These are phyloP conservation scores for Paramormyrops kingsleyae DNA, from an alignment of 2,113 vertebrate genomes.

Conservation along the genomic window DNA sequence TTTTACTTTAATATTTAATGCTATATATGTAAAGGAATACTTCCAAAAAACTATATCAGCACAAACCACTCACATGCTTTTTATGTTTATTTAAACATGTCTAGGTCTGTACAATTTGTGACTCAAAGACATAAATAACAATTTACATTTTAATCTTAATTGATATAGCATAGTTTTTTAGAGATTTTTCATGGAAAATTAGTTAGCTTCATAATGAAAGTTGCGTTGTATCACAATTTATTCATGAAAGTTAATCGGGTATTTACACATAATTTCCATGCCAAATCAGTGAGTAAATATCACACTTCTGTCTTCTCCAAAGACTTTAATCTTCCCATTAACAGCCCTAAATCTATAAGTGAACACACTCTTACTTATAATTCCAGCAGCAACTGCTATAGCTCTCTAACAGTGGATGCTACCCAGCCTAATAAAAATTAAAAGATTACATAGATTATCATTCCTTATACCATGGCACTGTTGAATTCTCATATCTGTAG, in stretches of 20 bases:
- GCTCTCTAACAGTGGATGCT: slow-evolving; percentile 1
- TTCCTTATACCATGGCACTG: background rate
- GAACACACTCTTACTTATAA: slow-evolving; percentile 16
- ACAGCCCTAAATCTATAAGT: slow-evolving; percentile 16
- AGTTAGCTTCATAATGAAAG: background rate
- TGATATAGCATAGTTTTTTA: background rate
- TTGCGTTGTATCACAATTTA: background rate
- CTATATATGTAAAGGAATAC: background rate
- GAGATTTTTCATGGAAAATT: background rate
- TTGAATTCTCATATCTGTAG: background rate
- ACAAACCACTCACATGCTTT: background rate
- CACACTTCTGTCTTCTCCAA: slow-evolving; percentile 21
- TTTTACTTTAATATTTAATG: too few relatives aligned
- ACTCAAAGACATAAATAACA: background rate
- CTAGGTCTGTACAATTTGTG: background rate
- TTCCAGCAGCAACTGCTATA: slow-evolving; percentile 16
- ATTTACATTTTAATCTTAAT: background rate
- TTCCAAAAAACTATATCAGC: background rate
- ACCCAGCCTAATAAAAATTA: slow-evolving; percentile 5
- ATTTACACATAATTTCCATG: background rate
- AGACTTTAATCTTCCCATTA: slow-evolving; percentile 23
- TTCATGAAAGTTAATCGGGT: background rate
- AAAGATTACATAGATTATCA: slow-evolving; percentile 21
- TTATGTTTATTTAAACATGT: background rate
- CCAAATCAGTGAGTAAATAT: slow-evolving; percentile 14